Evolutionary conservation across 2,888 invertebrate species (phyloP).

Genomic region (Hoplodrina ambigua): DNA sequence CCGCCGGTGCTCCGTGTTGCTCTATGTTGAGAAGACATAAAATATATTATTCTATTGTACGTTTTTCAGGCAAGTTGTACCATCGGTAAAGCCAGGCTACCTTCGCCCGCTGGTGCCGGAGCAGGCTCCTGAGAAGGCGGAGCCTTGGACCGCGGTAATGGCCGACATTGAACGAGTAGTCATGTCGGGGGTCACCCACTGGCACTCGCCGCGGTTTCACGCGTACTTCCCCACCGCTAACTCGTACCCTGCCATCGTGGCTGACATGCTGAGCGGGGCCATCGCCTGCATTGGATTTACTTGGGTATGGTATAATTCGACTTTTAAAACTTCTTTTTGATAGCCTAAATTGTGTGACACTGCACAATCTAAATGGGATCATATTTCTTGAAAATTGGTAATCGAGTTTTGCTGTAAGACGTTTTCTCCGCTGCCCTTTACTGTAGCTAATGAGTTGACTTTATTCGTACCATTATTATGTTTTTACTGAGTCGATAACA

Average conservation of each 20-base stretch:
- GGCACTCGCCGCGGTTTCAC: slow-evolving; percentile 98
- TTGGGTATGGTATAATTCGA: slow-evolving; percentile 92
- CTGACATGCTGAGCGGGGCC: slow-evolving; percentile 98
- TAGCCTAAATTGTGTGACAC: too few species aligned
- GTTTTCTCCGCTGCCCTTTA: too few species aligned
- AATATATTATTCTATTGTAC: background rate
- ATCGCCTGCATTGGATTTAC: slow-evolving; percentile 99
- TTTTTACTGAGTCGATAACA: slow-evolving; percentile 12
- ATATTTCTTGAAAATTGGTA: too few species aligned
- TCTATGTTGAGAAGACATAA: too few species aligned
- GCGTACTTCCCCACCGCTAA: slow-evolving; percentile 98
- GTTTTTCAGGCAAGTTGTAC: slow-evolving; percentile 94
- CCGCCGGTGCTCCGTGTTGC: too few species aligned
- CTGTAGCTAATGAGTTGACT: too few species aligned
- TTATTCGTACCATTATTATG: background rate
- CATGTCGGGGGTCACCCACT: slow-evolving; percentile 99
- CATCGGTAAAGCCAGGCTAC: slow-evolving; percentile 98
- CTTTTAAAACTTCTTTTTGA: background rate
- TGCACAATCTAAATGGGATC: too few species aligned
- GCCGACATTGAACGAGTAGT: slow-evolving; percentile 98
- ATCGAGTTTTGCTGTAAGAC: too few species aligned
- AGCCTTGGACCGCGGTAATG: slow-evolving; percentile 97
- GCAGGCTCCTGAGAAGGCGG: slow-evolving; percentile 95
- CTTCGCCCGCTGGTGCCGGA: slow-evolving; percentile 96
- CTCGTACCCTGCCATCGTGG: slow-evolving; percentile 98